A percentile compares a stretch with the other conserved stretches of the same genome.
phyloP scores from a whole-genome alignment of 2,113 vertebrate species.

The Eulacestoma nigropectus region DNA sequence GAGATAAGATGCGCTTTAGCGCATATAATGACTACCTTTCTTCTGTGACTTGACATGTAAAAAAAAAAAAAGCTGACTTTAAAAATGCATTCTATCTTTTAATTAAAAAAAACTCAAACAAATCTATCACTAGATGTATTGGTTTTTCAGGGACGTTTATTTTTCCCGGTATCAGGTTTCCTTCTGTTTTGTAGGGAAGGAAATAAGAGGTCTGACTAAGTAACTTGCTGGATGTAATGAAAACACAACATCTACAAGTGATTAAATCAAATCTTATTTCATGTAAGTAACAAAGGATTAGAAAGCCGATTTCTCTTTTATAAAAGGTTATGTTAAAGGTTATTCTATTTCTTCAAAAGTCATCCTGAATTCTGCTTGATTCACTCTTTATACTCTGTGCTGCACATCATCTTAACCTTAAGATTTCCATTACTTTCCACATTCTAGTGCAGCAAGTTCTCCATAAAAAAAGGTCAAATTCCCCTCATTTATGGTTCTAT shows the following conservation, averaged over 20 bases:
- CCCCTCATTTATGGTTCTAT: neutral
- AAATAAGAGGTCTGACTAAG: neutral
- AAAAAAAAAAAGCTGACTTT: neutral
- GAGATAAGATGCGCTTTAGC: neutral
- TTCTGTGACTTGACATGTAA: neutral
- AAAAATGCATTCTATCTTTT: neutral
- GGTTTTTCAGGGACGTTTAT: neutral
- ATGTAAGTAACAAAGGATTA: neutral
- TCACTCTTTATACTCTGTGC: neutral
- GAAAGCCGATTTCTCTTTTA: neutral
- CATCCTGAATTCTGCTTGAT: neutral
- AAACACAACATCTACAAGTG: neutral
- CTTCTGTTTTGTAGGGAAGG: neutral
- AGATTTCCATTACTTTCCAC: neutral
- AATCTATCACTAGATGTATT: neutral
- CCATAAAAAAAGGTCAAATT: neutral
- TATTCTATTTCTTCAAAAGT: neutral
- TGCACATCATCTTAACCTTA: neutral
- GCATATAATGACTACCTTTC: neutral
- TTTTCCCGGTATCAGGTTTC: neutral
- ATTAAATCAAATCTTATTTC: constrained; percentile 16
- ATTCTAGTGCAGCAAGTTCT: neutral
- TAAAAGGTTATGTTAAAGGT: constrained; percentile 16
- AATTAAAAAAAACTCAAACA: neutral
- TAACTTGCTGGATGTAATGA: neutral